Percentiles rank a stretch among this genome's conserved stretches.
phyloP scores from a whole-genome alignment of 2,888 invertebrate genomes.

The Xylota sylvarum region DNA sequence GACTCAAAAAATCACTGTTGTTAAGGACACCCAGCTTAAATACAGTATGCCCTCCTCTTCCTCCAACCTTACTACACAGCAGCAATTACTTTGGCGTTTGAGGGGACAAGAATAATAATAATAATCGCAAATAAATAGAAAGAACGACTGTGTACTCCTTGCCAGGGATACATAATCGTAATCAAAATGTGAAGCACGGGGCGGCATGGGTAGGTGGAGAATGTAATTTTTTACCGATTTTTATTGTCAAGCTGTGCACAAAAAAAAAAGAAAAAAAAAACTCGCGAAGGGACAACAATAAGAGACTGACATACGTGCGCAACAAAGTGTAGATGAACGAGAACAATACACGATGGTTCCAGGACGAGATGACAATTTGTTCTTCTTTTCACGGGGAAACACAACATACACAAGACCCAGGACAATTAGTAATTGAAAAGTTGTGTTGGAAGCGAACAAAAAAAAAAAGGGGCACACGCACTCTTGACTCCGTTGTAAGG shows the following conservation, averaged over 20 bases:
- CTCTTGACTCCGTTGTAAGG: slow-evolving; percentile 69
- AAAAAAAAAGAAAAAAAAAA: slow-evolving; percentile 4
- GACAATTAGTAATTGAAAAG: slow-evolving; percentile 77
- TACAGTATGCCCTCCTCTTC: not conserved
- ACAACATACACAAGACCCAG: slow-evolving; percentile 44
- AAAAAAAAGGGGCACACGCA: slow-evolving; percentile 66
- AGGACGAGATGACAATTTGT: slow-evolving; percentile 63
- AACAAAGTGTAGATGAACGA: slow-evolving; percentile 68
- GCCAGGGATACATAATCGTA: slow-evolving; percentile 64
- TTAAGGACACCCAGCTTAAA: slow-evolving; percentile 42
- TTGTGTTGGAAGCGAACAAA: slow-evolving; percentile 51
- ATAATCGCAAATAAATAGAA: slow-evolving; percentile 76
- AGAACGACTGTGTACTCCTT: slow-evolving; percentile 30
- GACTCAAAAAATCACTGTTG: slow-evolving; percentile 51
- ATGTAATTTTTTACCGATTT: slow-evolving; percentile 70
- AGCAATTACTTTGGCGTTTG: slow-evolving; percentile 77
- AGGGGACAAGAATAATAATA: slow-evolving; percentile 75
- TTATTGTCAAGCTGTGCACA: slow-evolving; percentile 57
- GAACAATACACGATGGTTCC: slow-evolving; percentile 51
- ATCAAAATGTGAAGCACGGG: slow-evolving; percentile 45
- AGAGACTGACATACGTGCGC: slow-evolving; percentile 67
- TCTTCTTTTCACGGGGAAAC: slow-evolving; percentile 13
- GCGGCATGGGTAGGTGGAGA: slow-evolving; percentile 1
- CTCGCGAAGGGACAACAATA: slow-evolving; percentile 60
- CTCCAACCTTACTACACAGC: slow-evolving; percentile 45